Evolutionary conservation across 2,888 invertebrate species (phyloP), one percentile per base, ranked within the genome.

Genomic region (Aporophyla nigra): DNA sequence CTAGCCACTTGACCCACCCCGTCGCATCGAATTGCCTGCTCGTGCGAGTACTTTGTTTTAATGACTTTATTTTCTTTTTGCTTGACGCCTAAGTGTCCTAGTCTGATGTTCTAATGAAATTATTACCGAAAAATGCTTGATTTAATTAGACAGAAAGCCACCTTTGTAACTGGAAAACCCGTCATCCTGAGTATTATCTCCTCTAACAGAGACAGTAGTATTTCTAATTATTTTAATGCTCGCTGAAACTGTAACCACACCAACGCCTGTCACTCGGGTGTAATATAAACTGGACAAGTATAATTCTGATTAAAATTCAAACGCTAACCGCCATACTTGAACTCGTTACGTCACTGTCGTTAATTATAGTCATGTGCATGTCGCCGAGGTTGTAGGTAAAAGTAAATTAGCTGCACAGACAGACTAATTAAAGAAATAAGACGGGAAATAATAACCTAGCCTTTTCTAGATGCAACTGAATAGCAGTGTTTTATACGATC

Each of bases 251-350:
- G 59, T 5, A n/a, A 68, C 85, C 74, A 56, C 27, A 74, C 70
- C 46, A 14, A 19, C 7, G 43, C 54, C 51, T 59, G 65, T 81
- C 87, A 76, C 68, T 68, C 65, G n/a, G 51, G 54, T 58, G 51
- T 65, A 61, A 77, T 71, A 74, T 67, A 69, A 71, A 54, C 53
- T 59, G 54, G 76, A 65, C 76, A 54, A 70, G 74, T 73, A 73
- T 78, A 59, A 84, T 85, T 69, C 81, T 75, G 68, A 78, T 81
- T 78, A 78, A 86, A 85, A 86, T 86, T 86, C 74, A 71, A 78
- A 81, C 72, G 78, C 67, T 76, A 69, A 66, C 78, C 66, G 40
- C 56, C 62, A 71, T 76, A 73, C 65, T 78, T 68, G 71, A 24
- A n/a, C 68, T 5, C 0, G 58, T 74, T 62, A 74, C 58, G 69